Conservation (phyloP, 2,888 invertebrate genomes). For the Agonopterix alstromeriana region DNA sequence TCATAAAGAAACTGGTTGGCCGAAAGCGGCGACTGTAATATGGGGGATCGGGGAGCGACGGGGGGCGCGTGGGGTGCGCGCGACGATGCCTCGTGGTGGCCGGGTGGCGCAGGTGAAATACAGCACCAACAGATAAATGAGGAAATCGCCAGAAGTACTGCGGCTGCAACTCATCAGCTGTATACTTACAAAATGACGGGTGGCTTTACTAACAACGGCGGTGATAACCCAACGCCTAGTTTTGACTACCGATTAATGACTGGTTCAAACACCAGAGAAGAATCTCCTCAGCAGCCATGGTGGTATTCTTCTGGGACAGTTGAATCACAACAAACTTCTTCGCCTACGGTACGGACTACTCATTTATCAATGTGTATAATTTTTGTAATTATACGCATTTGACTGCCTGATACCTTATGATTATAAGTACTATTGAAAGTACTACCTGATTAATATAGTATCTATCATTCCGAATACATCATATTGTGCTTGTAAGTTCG, state of each 20-base stretch:
- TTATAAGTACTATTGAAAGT: too few species aligned
- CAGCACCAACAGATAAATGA: slow-evolving; percentile 71
- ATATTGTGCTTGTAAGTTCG: too few species aligned
- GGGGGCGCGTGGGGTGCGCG: slow-evolving; percentile 77
- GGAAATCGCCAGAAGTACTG: slow-evolving; percentile 63
- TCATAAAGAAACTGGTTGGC: slow-evolving; percentile 66
- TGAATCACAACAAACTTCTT: slow-evolving; percentile 67
- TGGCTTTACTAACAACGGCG: slow-evolving; percentile 84
- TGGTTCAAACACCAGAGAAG: slow-evolving; percentile 72
- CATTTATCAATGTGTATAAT: too few species aligned
- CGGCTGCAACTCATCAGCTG: slow-evolving; percentile 80
- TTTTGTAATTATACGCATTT: too few species aligned
- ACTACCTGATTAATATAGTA: too few species aligned
- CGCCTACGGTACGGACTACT: slow-evolving; percentile 55
- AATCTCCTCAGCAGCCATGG: slow-evolving; percentile 76
- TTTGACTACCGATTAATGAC: slow-evolving; percentile 86
- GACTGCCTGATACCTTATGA: too few species aligned
- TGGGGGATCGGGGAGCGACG: slow-evolving; percentile 73
- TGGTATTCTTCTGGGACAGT: slow-evolving; percentile 85
- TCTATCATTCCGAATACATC: too few species aligned
- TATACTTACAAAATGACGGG: slow-evolving; percentile 92
- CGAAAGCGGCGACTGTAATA: slow-evolving; percentile 60
- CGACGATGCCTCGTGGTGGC: slow-evolving; percentile 77
- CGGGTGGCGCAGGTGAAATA: slow-evolving; percentile 66
- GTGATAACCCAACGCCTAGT: slow-evolving; percentile 80